A percentile compares a stretch with the other conserved stretches of the same genome.
phyloP scores from a whole-genome alignment of 2,113 vertebrate genomes.

The Calyptomena viridis region DNA sequence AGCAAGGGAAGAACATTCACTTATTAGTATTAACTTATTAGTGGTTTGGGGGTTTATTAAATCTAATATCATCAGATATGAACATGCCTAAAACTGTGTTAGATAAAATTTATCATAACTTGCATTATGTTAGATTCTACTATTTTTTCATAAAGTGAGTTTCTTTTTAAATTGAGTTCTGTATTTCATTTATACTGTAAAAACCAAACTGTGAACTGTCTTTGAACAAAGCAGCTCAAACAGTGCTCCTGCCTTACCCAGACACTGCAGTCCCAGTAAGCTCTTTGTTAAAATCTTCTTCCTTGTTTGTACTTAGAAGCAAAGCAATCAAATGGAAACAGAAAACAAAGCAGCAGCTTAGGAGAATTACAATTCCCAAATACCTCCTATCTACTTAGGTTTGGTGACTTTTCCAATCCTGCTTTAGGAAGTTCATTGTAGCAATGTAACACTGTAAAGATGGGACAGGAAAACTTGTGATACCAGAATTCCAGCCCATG shows the following conservation, averaged over 20 bases:
- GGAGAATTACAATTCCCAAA: neutral
- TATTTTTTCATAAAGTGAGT: neutral
- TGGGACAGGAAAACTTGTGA: neutral
- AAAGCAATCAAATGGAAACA: neutral
- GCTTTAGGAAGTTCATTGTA: neutral
- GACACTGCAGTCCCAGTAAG: neutral
- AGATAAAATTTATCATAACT: neutral
- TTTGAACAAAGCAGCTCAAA: neutral
- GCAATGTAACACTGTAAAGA: neutral
- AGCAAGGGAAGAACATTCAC: slow-evolving; percentile 18
- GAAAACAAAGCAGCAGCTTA: slow-evolving; percentile 3
- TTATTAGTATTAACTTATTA: neutral
- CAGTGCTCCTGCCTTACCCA: neutral
- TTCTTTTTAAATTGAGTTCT: neutral
- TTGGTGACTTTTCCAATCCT: neutral
- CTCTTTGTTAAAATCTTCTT: neutral
- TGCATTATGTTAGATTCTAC: neutral
- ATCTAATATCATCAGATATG: neutral
- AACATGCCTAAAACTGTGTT: neutral
- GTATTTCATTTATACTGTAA: neutral
- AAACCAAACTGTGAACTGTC: neutral
- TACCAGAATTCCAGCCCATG: neutral
- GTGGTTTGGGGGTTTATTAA: neutral
- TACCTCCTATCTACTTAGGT: neutral
- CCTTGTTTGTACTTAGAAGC: neutral